phyloP scores from a whole-genome alignment of 2,797 vertebrate species.

The Parauchenoglanis ngamensis region DNA sequence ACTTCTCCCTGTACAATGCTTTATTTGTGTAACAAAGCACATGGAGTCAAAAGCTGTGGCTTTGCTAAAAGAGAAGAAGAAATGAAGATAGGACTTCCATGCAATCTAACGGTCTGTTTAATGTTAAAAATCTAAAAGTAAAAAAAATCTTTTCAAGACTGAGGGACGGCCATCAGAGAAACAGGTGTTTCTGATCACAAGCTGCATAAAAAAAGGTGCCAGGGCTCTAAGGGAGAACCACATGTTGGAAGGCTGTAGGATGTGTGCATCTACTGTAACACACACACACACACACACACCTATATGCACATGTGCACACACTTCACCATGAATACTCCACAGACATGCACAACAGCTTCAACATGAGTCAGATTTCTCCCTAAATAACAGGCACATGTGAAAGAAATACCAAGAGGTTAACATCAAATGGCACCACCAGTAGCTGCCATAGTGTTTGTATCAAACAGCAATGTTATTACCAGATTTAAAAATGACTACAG shows the following conservation, averaged over 20 bases:
- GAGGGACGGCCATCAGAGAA: slow-evolving; percentile 56
- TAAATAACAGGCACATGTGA: slow-evolving; percentile 31
- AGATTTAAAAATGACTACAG: slow-evolving; percentile 2
- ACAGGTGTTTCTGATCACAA: slow-evolving; percentile 76
- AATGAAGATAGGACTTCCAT: not conserved
- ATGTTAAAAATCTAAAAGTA: not conserved
- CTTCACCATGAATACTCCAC: not conserved
- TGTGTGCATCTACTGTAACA: slow-evolving; percentile 48
- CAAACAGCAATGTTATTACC: not conserved
- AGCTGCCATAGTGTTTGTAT: slow-evolving; percentile 7
- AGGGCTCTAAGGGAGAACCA: slow-evolving; percentile 58
- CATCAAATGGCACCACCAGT: slow-evolving; percentile 21
- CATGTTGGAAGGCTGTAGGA: slow-evolving; percentile 56
- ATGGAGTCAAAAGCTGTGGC: slow-evolving; percentile 47
- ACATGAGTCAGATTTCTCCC: slow-evolving; percentile 31
- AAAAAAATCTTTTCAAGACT: slow-evolving; percentile 19
- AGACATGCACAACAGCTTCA: slow-evolving; percentile 30
- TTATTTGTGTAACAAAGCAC: slow-evolving; percentile 58
- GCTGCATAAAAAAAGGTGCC: slow-evolving; percentile 62
- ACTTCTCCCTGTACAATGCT: slow-evolving; percentile 52
- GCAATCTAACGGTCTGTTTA: slow-evolving; percentile 2
- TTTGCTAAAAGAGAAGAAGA: not conserved
- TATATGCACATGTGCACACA: not conserved
- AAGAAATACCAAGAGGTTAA: slow-evolving; percentile 19
- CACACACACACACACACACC: slow-evolving; percentile 44